Evolutionary conservation across 2,888 invertebrate genomes (phyloP).

Genomic region (Volucella zonaria): DNA sequence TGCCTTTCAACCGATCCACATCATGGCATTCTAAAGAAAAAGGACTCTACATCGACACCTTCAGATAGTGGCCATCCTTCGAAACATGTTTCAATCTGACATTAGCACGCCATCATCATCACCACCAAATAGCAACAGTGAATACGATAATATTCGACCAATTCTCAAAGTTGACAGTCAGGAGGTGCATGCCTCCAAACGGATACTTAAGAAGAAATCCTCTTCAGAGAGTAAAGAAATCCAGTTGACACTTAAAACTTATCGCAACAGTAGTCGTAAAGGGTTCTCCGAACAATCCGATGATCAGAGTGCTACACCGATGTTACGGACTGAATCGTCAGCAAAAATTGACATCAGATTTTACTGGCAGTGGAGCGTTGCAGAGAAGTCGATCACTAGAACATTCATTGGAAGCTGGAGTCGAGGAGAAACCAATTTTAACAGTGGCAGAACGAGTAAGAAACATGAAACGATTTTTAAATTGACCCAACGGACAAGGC

Average conservation of each 20-base stretch:
- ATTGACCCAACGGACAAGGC: slow-evolving; percentile 45
- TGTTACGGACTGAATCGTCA: slow-evolving; percentile 81
- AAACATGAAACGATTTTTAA: slow-evolving; percentile 86
- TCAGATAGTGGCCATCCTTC: slow-evolving; percentile 80
- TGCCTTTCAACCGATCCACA: slow-evolving; percentile 85
- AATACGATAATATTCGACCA: slow-evolving; percentile 87
- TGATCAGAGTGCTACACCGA: slow-evolving; percentile 77
- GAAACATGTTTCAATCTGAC: slow-evolving; percentile 83
- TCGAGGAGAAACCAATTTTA: slow-evolving; percentile 79
- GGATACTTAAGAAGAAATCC: slow-evolving; percentile 94
- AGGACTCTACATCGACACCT: slow-evolving; percentile 82
- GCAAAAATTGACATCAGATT: slow-evolving; percentile 78
- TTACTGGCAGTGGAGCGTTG: slow-evolving; percentile 40
- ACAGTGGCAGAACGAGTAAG: slow-evolving; percentile 88
- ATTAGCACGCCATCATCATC: slow-evolving; percentile 76
- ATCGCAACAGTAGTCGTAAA: slow-evolving; percentile 87
- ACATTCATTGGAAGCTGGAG: slow-evolving; percentile 54
- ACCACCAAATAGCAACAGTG: slow-evolving; percentile 78
- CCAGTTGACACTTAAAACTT: slow-evolving; percentile 90
- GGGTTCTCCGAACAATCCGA: slow-evolving; percentile 80
- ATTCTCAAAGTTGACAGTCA: slow-evolving; percentile 92
- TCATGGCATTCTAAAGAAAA: slow-evolving; percentile 89
- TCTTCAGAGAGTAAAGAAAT: slow-evolving; percentile 89
- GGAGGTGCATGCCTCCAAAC: slow-evolving; percentile 85
- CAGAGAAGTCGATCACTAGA: slow-evolving; percentile 74